Base-by-base conservation (phyloP, 1,140 invertebrate species). In the Tribolium madens region DNA sequence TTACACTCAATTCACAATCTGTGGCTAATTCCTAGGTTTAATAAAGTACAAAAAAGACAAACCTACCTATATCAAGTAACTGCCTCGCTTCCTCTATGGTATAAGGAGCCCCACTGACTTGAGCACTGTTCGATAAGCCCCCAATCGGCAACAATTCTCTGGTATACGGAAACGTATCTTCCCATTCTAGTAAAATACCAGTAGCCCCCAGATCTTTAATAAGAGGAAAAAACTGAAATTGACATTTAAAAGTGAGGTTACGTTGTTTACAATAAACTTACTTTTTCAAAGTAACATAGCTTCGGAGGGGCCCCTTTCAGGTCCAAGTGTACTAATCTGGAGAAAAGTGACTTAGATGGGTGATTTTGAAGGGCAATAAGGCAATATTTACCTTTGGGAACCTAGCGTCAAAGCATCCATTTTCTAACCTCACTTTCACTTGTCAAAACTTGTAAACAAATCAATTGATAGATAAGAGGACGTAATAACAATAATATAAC, bases 131-230 rank as follows among this genome's bases (percentile, higher is more conserved):
- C 0, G 81, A 85, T 3, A 85, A 75, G 78, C 92, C 92, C 31
- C 91, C 90, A 53, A 94, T 88, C 3, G 86, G 86, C 7, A 86
- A 84, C 33, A 97, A 83, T 7, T 91, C 88, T 70, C 90, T 91
- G 12, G 85, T 87, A 84, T 94, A 97, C 0, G 96, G 96, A 86
- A 97, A 97, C 82, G 95, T 96, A 81, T 98, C 96, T 86, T 97
- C 96, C 93, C 96, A 98, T 88, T 97, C 96, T 46, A 98, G 69
- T 5, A 98, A 87, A 12, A 97, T 83, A 5, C 95, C 95, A 50
- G 93, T 97, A 0, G 92, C 93, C 82, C 94, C 92, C 90, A 91
- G 90, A 88, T 89, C 84, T 86, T 89, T 87, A 17, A 91, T 83
- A 10, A 87, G 80, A 17, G 90, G 87, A 80, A 92, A 88, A 50